Evolutionary conservation across 2,113 vertebrate species (phyloP), one percentile per base, ranked within the genome.

Genomic region (Rhagologus leucostigma): DNA sequence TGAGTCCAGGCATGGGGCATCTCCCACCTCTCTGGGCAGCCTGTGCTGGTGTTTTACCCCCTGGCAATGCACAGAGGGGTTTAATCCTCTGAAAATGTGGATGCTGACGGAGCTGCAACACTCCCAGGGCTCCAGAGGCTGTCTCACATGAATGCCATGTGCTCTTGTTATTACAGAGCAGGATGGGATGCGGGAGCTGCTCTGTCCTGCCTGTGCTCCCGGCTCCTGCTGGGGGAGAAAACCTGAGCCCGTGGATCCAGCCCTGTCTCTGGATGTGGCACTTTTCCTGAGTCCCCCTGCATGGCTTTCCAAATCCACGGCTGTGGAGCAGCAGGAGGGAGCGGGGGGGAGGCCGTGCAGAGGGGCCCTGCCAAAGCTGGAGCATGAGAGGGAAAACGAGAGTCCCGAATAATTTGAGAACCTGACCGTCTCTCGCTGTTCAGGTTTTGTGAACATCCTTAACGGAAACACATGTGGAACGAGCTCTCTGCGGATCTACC

Each of bases 391-490:
- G 76, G 88, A 95, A 95, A 92, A 80, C 0, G 8, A 92, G 93
- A 90, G 69, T 92, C 94, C 94, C 60, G 16, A 65, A 94, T 84
- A 94, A 93, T 71, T 35, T 88, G 93, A 95, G 96, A 96, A 94
- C 87, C 93, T 96, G 93, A 76, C 59, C 39, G 81, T 82, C 84
- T 95, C 93, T 87, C 3, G 46, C 93, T 95, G 93, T 67, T 96
- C 94, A 87, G 96, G 91, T 96, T 95, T 86, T 73, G 93, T 27
- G 93, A 88, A 81, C 91, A 94, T 95, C 95, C 96, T 96, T 96
- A 96, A 91, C 55, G 75, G 96, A 96, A 96, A 96, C 96, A 96
- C 96, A 95, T 96, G 96, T 95, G 95, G 56, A 95, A 94, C 24
- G 13, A 18, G 18, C 84, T 94, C 96, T 95, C 96, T 89, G 94